Evolutionary conservation across 64 coral and sea anemone species (phyloP), one percentile per base, ranked within the genome.

Genomic region (Stichodactyla helianthus): DNA sequence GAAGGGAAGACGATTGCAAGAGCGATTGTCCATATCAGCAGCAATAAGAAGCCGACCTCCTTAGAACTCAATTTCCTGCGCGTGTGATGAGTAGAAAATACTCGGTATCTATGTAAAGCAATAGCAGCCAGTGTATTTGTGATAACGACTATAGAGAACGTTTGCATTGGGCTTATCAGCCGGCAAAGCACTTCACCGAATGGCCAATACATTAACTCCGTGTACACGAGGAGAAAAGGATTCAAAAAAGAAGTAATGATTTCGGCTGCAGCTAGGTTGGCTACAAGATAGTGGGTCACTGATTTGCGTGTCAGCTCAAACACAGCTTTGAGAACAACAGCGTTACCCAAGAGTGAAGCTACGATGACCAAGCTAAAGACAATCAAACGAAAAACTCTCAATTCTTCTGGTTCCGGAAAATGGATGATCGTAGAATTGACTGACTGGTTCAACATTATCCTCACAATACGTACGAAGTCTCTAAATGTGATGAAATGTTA

Each of bases 81-180:
- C 44, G 88, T 15, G 61, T 79, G 54, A 77, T 50, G 19, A 10
- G 77, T 80, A 50, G 85, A 55, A 16, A 92, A 86, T 28, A 54
- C 87, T 5, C 58, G 6, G 12, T 81, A 92, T 62, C 90, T 82
- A 52, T 92, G 70, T 31, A 92, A 59, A 19, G 90, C 90, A 22
- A 92, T 88, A n/a, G 86, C 90, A 26, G 90, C 85, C 13, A 92
- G 78, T 0, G 86, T 87, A 79, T 82, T n/a, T 7, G 90, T 92
- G n/a, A 88, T 92, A 26, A 88, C 87, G 16, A 86, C 80, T 18
- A 92, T 50, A 54, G 87, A 83, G 23, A 92, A 26, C 52, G 85
- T 84, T 7, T 88, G 50, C 54, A 71, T 59, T 3, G 90, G 90
- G 31, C 80, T 88, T 1, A 92, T 61, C 15, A 92, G 7, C 23